Evolutionary conservation across 2,113 vertebrate species (phyloP).

Genomic region (Coptodon bakossiorum): DNA sequence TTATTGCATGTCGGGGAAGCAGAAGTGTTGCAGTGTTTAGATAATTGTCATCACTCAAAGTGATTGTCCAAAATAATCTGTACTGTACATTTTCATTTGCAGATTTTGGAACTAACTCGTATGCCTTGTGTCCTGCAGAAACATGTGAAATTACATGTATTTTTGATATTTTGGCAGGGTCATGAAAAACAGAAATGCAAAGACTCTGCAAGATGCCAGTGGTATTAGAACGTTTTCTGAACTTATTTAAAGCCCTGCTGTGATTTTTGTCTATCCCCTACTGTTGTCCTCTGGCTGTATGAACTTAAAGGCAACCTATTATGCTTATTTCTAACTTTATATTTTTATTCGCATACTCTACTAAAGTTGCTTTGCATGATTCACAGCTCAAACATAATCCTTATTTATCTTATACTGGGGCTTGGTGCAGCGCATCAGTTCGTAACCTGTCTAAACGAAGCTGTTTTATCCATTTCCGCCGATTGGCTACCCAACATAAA

Average conservation of each 20-base stretch:
- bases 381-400: background rate
- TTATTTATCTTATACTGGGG: background rate
- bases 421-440: background rate
- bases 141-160: conserved; percentile 5
- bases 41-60: background rate
- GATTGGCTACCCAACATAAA: background rate
- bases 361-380: background rate
- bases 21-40: conserved; percentile 4
- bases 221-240: background rate
- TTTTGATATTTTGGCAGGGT: conserved; percentile 28
- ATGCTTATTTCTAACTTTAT: background rate
- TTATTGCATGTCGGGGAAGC: conserved; percentile 44
- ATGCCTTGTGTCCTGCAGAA: conserved; percentile 10
- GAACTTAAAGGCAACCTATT: background rate
- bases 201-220: conserved; percentile 3
- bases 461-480: background rate
- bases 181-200: background rate
- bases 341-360: background rate
- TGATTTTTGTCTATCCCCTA: conserved; percentile 9
- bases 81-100: conserved; percentile 8
- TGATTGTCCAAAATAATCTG: background rate
- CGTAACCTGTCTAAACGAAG: background rate
- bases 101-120: background rate
- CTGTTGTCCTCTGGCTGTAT: background rate
- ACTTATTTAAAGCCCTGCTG: background rate